Conservation (phyloP, 2,888 invertebrate genomes). For the Tetragonisca angustula region DNA sequence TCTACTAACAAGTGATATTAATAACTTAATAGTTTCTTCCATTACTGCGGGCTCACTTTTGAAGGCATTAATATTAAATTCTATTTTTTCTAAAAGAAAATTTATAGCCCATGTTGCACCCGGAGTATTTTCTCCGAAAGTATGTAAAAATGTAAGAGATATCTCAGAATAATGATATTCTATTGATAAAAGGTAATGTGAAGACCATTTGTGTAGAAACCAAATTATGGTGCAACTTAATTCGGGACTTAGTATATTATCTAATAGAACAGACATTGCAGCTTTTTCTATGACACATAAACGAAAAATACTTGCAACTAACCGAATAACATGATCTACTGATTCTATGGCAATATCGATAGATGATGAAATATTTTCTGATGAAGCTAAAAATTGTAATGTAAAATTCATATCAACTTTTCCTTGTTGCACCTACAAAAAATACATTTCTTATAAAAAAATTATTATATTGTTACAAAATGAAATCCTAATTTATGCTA, state of each 20-base stretch:
- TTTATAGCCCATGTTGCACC: constrained; percentile 87
- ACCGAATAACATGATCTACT: constrained; percentile 84
- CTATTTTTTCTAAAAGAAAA: constrained; percentile 88
- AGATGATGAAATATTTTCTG: constrained; percentile 80
- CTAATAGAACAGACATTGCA: constrained; percentile 88
- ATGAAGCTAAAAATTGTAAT: constrained; percentile 85
- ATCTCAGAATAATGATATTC: constrained; percentile 85
- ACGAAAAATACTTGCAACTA: constrained; percentile 90
- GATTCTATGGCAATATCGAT: constrained; percentile 75
- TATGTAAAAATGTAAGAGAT: constrained; percentile 86
- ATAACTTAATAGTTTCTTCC: constrained; percentile 87
- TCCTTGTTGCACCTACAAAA: constrained; percentile 72
- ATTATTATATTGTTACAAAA: neutral
- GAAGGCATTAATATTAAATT: constrained; percentile 87
- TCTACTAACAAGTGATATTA: constrained; percentile 85
- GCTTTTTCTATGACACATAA: constrained; percentile 91
- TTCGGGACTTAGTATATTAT: constrained; percentile 90
- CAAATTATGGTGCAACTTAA: constrained; percentile 91
- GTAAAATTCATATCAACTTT: constrained; percentile 84
- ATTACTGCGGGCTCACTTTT: constrained; percentile 87
- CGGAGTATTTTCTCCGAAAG: constrained; percentile 89
- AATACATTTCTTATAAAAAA: neutral
- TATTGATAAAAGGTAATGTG: constrained; percentile 88
- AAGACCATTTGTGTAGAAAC: constrained; percentile 92
- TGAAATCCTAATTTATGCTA: neutral